A percentile compares a stretch with the other conserved stretches of the same genome.
Evolutionary conservation across 2,113 vertebrate genomes (phyloP).

Genomic region (Ascaphus truei): DNA sequence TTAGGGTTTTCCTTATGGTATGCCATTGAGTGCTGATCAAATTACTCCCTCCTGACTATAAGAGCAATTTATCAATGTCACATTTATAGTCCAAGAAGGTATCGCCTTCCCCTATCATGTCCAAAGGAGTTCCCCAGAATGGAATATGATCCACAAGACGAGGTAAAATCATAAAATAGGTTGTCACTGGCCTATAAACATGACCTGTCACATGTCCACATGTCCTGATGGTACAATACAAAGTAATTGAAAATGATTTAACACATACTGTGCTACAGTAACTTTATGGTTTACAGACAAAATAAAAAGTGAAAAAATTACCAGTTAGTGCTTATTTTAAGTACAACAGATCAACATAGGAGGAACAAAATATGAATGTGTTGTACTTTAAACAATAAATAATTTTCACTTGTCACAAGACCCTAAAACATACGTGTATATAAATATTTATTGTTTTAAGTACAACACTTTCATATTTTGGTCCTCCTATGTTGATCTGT

Average conservation of each 20-base stretch:
- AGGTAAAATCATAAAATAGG: constrained; percentile 13
- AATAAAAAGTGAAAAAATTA: no score
- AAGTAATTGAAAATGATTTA: constrained; percentile 12
- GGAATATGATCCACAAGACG: constrained; percentile 2
- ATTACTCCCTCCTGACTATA: constrained; percentile 6
- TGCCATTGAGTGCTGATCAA: constrained; percentile 5
- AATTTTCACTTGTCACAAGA: no score
- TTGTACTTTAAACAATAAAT: no score
- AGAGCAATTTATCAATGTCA: constrained; percentile 11
- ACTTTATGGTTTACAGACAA: no score
- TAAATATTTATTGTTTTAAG: no score
- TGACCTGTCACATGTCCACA: background rate
- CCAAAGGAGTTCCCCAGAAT: background rate
- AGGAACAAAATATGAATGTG: no score
- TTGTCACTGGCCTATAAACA: constrained; percentile 14
- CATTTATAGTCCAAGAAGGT: background rate
- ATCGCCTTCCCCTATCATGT: background rate
- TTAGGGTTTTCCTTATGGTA: constrained; percentile 9
- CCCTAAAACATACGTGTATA: no score
- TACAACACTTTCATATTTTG: no score
- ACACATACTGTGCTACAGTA: background rate
- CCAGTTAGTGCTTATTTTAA: no score
- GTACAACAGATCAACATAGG: no score
- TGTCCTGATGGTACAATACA: constrained; percentile 3
- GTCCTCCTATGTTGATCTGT: no score